phyloP scores from a whole-genome alignment of 2,888 invertebrate genomes.

The Raillietiella orientalis region DNA sequence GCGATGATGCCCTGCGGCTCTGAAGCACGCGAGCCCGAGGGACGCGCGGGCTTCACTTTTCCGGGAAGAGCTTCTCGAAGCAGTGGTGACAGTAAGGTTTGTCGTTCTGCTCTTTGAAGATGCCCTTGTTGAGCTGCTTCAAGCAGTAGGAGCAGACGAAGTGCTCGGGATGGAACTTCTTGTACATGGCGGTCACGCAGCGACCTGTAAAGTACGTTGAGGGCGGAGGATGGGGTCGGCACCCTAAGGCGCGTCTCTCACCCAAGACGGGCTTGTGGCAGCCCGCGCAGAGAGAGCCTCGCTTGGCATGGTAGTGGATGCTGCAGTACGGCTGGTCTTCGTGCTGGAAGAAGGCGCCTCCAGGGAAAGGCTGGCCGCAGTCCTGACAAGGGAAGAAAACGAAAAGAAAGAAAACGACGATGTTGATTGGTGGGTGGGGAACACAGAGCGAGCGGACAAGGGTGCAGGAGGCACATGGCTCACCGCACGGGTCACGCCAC shows the following conservation, averaged over 20 bases:
- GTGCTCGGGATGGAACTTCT: conserved; percentile 97
- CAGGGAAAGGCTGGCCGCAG: conserved; percentile 82
- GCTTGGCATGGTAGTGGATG: conserved; percentile 88
- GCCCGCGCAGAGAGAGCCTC: conserved; percentile 86
- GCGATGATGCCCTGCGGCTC: too few relatives aligned
- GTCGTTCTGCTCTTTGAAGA: conserved; percentile 95
- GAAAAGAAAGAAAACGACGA: conserved; percentile 5
- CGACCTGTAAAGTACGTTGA: conserved; percentile 31
- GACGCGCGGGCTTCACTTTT: too few relatives aligned
- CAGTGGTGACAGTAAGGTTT: conserved; percentile 95
- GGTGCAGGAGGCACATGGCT: too few relatives aligned
- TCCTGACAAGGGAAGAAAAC: conserved; percentile 28
- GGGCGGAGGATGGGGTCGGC: too few relatives aligned
- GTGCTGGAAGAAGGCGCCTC: conserved; percentile 93
- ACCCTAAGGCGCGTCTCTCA: too few relatives aligned
- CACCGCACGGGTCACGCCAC: too few relatives aligned
- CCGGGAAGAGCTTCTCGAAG: conserved; percentile 91
- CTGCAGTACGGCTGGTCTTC: conserved; percentile 95
- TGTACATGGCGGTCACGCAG: conserved; percentile 96
- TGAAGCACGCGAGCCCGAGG: too few relatives aligned
- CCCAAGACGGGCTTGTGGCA: conserved; percentile 89
- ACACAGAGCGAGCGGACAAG: too few relatives aligned
- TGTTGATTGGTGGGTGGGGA: too few relatives aligned
- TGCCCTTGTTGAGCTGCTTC: conserved; percentile 90
- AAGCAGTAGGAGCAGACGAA: conserved; percentile 98